These are phyloP conservation scores for Pelecanoides urinatrix DNA, from an alignment of 2,113 vertebrate genomes.

Conservation along the genomic window DNA sequence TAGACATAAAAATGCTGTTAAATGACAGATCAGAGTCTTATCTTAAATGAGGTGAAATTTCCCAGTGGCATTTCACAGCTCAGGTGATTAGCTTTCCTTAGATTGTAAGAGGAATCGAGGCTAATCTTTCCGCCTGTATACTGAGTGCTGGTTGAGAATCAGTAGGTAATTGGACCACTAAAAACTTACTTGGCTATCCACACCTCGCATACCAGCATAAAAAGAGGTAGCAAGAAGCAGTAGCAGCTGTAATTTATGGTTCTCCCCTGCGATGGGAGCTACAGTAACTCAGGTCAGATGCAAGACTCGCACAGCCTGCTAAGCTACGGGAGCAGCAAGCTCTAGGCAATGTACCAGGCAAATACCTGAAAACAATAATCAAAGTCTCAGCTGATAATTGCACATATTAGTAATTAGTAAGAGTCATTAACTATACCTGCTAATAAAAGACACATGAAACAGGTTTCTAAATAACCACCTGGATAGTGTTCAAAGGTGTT, in stretches of 20 bases:
- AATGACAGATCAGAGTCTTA: background rate
- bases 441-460: background rate
- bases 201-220: background rate
- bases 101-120: background rate
- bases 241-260: background rate
- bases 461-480: background rate
- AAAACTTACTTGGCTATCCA: background rate
- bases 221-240: background rate
- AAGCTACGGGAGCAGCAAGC: background rate
- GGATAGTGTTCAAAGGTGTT: background rate
- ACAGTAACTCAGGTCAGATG: background rate
- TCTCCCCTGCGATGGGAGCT: background rate
- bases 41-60: background rate
- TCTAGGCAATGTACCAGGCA: background rate
- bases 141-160: background rate
- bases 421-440: background rate
- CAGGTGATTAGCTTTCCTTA: background rate
- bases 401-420: background rate
- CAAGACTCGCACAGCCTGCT: background rate
- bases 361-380: background rate
- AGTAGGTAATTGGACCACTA: background rate
- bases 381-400: background rate
- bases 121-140: accelerated
- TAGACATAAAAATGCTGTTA: background rate
- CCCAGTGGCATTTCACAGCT: background rate